Evolutionary conservation across 1,140 invertebrate species (phyloP).

Genomic region (Trichonephila clavata): DNA sequence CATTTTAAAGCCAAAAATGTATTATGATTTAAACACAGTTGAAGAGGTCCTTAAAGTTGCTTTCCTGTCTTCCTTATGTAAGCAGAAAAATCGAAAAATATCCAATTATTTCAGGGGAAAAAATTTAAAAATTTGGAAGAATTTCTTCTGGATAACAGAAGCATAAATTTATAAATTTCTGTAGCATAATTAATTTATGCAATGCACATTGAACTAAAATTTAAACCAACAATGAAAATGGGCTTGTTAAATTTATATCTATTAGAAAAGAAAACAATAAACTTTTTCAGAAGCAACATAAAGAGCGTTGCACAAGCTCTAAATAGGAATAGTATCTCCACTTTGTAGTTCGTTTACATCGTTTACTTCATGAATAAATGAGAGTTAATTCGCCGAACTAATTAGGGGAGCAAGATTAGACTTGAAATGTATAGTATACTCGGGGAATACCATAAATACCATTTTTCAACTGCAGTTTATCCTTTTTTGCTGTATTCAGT

Average conservation of each 20-base stretch:
- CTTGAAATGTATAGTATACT: background rate
- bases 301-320: background rate
- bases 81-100: no score
- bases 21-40: no score
- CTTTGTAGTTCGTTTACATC: background rate
- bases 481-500: background rate
- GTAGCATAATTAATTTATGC: conserved; percentile 52
- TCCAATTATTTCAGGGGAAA: no score
- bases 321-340: background rate
- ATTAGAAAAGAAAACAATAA: conserved; percentile 32
- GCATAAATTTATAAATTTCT: background rate
- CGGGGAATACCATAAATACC: background rate
- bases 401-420: conserved; percentile 52
- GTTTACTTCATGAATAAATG: conserved; percentile 63
- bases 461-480: no score
- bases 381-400: conserved; percentile 31
- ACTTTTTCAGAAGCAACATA: conserved; percentile 26
- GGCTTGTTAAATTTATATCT: conserved; percentile 21
- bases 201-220: conserved; percentile 52
- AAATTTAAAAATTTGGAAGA: no score
- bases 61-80: no score
- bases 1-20: no score
- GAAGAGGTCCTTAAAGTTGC: no score
- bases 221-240: background rate
- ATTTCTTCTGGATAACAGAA: background rate